These are phyloP conservation scores for Phenacoccus solenopsis DNA, from an alignment of 1,140 invertebrate genomes.

Conservation along the genomic window DNA sequence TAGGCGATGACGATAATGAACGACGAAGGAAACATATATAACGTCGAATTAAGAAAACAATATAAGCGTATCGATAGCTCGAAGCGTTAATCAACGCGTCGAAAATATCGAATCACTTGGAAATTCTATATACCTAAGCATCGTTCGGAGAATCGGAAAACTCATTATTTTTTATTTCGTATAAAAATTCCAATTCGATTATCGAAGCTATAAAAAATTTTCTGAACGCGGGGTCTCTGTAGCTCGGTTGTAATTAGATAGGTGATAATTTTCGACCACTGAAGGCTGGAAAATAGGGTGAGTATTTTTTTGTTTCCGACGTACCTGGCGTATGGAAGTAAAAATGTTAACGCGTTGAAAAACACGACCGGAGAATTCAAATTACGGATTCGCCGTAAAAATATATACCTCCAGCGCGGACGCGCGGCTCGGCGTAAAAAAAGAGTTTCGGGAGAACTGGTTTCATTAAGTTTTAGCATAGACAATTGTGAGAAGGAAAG, in stretches of 20 bases:
- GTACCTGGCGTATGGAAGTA: background rate
- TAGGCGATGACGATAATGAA: too few species aligned
- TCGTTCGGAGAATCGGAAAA: background rate
- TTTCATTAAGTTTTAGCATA: constrained; percentile 6
- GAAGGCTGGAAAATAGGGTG: background rate
- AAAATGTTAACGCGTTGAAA: background rate
- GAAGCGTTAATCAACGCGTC: background rate
- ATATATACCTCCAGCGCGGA: background rate
- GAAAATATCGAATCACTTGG: background rate
- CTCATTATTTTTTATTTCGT: background rate
- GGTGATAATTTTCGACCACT: background rate
- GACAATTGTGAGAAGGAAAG: background rate
- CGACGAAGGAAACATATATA: background rate
- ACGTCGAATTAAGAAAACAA: background rate
- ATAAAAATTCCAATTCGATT: background rate
- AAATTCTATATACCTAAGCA: background rate
- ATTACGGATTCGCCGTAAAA: too few species aligned
- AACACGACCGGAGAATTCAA: background rate
- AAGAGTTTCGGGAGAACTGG: background rate
- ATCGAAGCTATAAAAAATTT: background rate
- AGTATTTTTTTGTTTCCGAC: background rate
- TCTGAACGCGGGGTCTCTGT: background rate
- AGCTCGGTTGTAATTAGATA: background rate
- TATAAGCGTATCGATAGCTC: background rate
- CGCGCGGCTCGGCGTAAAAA: background rate